A percentile compares a stretch with the other conserved stretches of the same genome.
These are phyloP conservation scores for Muscicapa striata DNA, from an alignment of 2,797 vertebrate genomes.

Conservation along the genomic window DNA sequence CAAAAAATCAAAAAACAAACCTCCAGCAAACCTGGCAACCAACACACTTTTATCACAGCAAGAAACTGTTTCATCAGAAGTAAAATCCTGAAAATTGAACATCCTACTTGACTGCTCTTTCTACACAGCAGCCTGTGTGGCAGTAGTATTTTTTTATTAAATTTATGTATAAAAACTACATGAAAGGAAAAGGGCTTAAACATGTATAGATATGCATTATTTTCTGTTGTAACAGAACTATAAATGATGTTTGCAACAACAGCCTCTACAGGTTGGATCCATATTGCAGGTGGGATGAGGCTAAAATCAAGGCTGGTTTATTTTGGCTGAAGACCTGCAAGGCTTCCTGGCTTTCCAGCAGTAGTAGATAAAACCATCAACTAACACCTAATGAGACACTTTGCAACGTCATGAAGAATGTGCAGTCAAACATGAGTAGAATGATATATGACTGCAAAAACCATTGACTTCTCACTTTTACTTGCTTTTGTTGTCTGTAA, in stretches of 20 bases:
- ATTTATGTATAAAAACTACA: slow-evolving; percentile 58
- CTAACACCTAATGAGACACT: slow-evolving; percentile 23
- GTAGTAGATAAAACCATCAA: neutral
- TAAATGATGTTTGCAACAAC: slow-evolving; percentile 84
- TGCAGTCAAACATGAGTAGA: slow-evolving; percentile 26
- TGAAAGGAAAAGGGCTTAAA: slow-evolving; percentile 81
- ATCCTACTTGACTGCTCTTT: slow-evolving; percentile 63
- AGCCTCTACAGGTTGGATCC: slow-evolving; percentile 71
- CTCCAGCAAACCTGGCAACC: neutral
- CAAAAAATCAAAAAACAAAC: neutral
- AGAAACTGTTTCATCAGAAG: slow-evolving; percentile 20
- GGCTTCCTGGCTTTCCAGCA: slow-evolving; percentile 51
- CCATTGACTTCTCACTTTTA: slow-evolving; percentile 68
- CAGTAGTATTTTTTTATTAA: slow-evolving; percentile 67
- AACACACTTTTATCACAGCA: slow-evolving; percentile 28
- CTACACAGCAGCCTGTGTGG: slow-evolving; percentile 54
- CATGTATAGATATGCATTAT: slow-evolving; percentile 59
- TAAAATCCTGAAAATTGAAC: slow-evolving; percentile 10
- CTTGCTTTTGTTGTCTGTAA: slow-evolving; percentile 67
- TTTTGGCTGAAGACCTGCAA: slow-evolving; percentile 83
- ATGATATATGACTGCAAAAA: slow-evolving; percentile 64
- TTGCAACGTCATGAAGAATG: slow-evolving; percentile 50
- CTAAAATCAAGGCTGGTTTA: slow-evolving; percentile 74
- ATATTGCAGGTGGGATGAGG: slow-evolving; percentile 77
- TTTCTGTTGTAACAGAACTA: slow-evolving; percentile 76